These are phyloP conservation scores for Rhopilema esculentum DNA, from an alignment of 30 jellyfish, hydroid and myxozoan genomes.

Conservation along the genomic window DNA sequence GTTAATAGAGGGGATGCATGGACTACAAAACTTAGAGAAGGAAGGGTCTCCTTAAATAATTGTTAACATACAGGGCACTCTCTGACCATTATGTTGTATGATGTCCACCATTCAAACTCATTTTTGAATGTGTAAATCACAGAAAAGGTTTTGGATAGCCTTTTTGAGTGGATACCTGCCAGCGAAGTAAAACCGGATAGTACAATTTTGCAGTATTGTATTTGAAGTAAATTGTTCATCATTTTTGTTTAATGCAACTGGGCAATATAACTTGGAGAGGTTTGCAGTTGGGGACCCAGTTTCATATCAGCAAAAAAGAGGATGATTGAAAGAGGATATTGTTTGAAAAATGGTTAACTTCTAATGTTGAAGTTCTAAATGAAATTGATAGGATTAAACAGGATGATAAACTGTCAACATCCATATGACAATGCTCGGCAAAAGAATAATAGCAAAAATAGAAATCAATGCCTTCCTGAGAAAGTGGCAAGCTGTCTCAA, in stretches of 20 bases:
- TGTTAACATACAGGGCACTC: slow-evolving; percentile 63
- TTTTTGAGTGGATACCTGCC: slow-evolving; percentile 33
- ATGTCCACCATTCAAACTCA: slow-evolving; percentile 22
- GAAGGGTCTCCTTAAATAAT: slow-evolving; percentile 35
- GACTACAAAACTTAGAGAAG: slow-evolving; percentile 32
- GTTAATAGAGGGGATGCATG: neutral
- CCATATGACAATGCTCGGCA: too few relatives aligned
- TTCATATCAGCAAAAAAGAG: too few relatives aligned
- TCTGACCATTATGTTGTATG: slow-evolving; percentile 16
- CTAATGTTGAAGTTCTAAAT: too few relatives aligned
- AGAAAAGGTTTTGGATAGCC: slow-evolving; percentile 16
- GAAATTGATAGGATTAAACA: too few relatives aligned
- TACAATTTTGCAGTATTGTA: slow-evolving; percentile 3
- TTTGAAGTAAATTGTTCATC: slow-evolving; percentile 44
- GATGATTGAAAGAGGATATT: too few relatives aligned
- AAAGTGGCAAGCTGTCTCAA: too few relatives aligned
- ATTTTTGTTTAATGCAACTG: slow-evolving; percentile 35
- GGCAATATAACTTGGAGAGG: slow-evolving; percentile 11
- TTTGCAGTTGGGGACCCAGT: slow-evolving; percentile 11
- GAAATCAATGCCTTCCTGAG: too few relatives aligned
- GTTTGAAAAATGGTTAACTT: too few relatives aligned
- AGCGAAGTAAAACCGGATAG: slow-evolving; percentile 7
- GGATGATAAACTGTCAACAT: too few relatives aligned
- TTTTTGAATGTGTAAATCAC: slow-evolving; percentile 9
- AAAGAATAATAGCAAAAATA: too few relatives aligned